These are phyloP conservation scores for Tipula vernalis DNA, from an alignment of 2,888 invertebrate genomes.

Conservation along the genomic window DNA sequence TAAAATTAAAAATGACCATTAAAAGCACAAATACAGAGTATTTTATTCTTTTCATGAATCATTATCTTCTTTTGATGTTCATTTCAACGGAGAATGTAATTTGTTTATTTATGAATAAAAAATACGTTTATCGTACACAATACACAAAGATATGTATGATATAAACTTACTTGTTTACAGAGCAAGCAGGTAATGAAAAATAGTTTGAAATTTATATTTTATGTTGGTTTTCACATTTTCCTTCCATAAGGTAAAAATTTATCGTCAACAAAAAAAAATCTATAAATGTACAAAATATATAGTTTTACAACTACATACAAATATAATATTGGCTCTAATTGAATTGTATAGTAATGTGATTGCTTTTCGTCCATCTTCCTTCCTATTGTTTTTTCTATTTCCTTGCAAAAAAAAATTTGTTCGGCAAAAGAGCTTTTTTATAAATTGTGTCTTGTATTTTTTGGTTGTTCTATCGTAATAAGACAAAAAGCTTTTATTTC, in stretches of 20 bases:
- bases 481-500: not conserved
- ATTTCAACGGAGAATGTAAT: too few relatives aligned
- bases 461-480: not conserved
- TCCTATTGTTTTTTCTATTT: not conserved
- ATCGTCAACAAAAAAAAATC: not conserved
- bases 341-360: not conserved
- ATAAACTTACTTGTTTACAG: too few relatives aligned
- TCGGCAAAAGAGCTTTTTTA: not conserved
- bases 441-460: not conserved
- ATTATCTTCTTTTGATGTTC: too few relatives aligned
- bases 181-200: too few relatives aligned
- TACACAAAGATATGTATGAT: too few relatives aligned
- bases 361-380: not conserved
- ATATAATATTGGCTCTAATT: not conserved
- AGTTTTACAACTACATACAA: not conserved
- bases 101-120: too few relatives aligned
- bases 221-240: not conserved
- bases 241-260: not conserved
- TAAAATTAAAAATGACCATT: too few relatives aligned
- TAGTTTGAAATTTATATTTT: too few relatives aligned
- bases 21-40: too few relatives aligned
- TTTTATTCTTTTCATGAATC: too few relatives aligned
- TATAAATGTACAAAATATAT: not conserved
- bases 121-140: too few relatives aligned
- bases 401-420: not conserved